Conservation (phyloP, 2,888 invertebrate species). For the Epinotia bilunana region DNA sequence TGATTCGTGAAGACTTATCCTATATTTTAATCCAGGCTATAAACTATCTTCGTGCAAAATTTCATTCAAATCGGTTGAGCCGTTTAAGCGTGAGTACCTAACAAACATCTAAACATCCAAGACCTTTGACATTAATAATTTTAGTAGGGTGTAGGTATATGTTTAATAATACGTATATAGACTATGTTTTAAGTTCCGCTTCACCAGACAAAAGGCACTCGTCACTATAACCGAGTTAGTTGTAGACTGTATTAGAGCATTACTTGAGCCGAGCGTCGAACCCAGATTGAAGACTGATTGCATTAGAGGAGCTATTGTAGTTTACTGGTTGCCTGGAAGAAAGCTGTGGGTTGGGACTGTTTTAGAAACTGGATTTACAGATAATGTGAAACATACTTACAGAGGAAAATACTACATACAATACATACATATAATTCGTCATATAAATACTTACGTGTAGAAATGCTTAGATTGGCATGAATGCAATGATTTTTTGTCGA, state of each 20-base stretch:
- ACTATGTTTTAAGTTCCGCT: not conserved
- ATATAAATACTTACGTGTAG: not conserved
- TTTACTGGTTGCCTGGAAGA: conserved; percentile 4
- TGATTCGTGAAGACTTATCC: no score
- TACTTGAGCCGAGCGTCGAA: conserved; percentile 13
- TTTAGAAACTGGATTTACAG: not conserved
- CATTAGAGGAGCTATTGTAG: not conserved
- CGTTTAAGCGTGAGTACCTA: no score
- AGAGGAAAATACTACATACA: no score
- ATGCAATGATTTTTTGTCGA: not conserved
- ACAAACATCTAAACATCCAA: no score
- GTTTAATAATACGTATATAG: no score
- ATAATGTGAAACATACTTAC: not conserved
- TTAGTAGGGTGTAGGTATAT: no score
- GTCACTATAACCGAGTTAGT: conserved; percentile 21
- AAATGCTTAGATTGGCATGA: not conserved
- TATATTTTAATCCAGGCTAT: no score
- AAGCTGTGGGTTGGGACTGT: not conserved
- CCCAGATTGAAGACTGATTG: conserved; percentile 10
- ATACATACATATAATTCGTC: no score
- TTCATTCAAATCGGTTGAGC: no score
- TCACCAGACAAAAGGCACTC: conserved; percentile 16
- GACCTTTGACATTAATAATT: no score
- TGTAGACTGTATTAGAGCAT: conserved; percentile 16
- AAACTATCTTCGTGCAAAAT: no score